A percentile compares a stretch with the other conserved stretches of the same genome.
Evolutionary conservation across 1,140 invertebrate species (phyloP).

Genomic region (Hylaeus volcanicus): DNA sequence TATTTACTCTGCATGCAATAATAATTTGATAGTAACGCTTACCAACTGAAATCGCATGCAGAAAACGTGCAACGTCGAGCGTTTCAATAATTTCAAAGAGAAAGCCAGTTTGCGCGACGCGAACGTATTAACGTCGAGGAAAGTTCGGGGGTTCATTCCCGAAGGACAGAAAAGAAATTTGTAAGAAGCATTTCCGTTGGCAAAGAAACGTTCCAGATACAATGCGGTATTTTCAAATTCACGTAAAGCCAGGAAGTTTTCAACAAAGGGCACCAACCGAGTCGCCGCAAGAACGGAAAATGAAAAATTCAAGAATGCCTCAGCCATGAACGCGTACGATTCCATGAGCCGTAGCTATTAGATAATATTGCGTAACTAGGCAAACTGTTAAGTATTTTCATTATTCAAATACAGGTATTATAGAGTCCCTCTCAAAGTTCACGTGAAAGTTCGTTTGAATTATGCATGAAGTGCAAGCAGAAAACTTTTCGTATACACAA

Average conservation of each 20-base stretch:
- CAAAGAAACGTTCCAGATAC: conserved; percentile 18
- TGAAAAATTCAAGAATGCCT: not conserved
- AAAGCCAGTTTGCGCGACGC: not conserved
- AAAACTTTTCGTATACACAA: conserved; percentile 35
- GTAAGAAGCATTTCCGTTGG: not conserved
- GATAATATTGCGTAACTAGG: conserved; percentile 16
- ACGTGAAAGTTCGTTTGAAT: conserved; percentile 45
- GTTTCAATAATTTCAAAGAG: not conserved
- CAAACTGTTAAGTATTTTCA: conserved; percentile 34
- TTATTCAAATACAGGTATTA: conserved; percentile 42
- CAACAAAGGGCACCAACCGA: not conserved
- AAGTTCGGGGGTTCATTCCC: not conserved
- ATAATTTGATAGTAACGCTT: not conserved
- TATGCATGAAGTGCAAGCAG: conserved; percentile 47
- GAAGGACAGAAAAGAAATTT: not conserved
- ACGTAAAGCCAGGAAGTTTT: not conserved
- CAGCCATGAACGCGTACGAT: not conserved
- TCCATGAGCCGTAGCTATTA: conserved; percentile 39
- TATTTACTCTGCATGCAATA: not conserved
- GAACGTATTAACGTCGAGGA: too few relatives aligned
- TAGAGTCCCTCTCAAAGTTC: conserved; percentile 22
- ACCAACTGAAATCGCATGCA: not conserved
- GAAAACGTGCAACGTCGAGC: not conserved
- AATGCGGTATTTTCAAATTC: not conserved
- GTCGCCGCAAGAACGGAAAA: not conserved